These are phyloP conservation scores for Cydia strobilella DNA, from an alignment of 1,140 invertebrate species.

Conservation along the genomic window DNA sequence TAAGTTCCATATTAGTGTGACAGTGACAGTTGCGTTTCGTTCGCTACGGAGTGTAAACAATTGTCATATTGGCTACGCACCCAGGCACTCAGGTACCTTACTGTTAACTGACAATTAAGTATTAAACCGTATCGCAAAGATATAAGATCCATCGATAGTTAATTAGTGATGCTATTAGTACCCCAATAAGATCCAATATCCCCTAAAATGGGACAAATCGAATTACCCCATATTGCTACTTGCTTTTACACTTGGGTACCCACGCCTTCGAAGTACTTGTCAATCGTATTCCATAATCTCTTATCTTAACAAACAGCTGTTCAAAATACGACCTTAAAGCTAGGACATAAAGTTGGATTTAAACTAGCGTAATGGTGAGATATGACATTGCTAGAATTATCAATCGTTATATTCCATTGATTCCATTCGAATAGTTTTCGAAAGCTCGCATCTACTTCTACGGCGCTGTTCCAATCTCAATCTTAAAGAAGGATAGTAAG, in stretches of 20 bases:
- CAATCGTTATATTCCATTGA: neutral
- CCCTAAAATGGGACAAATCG: neutral
- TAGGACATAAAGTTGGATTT: neutral
- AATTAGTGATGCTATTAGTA: no score
- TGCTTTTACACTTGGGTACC: neutral
- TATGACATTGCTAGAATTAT: neutral
- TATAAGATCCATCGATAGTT: no score
- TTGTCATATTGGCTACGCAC: no score
- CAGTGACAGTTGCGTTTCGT: no score
- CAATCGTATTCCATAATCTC: neutral
- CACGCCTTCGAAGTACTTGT: neutral
- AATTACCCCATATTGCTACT: conserved; percentile 8
- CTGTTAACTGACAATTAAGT: no score
- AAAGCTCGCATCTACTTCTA: neutral
- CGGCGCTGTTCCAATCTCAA: neutral
- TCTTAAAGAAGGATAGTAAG: neutral
- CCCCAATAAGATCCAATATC: neutral
- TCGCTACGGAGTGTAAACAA: no score
- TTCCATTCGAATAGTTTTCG: neutral
- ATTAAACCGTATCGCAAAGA: no score
- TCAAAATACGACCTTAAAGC: neutral
- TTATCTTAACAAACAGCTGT: neutral
- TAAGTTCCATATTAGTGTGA: no score
- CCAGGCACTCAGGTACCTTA: no score
- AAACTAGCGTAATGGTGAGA: neutral